phyloP scores from a whole-genome alignment of 53 echinoderm and acorn worm species.

The Henricia sp. region DNA sequence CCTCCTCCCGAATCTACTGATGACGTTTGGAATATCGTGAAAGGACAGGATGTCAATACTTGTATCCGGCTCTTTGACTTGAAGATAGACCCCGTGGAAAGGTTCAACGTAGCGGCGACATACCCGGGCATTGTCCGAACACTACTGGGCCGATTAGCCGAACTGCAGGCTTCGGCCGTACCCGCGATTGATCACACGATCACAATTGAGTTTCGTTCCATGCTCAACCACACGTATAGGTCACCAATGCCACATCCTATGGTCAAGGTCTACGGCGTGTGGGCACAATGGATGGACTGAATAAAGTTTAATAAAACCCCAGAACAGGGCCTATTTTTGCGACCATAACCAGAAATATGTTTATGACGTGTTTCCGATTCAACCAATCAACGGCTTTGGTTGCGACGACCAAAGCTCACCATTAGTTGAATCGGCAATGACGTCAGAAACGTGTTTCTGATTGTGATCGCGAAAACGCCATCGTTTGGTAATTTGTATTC shows the following conservation, averaged over 20 bases:
- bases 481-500: too few species aligned
- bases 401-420: too few species aligned
- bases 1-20: slow-evolving; percentile 22
- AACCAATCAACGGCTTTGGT: too few species aligned
- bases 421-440: too few species aligned
- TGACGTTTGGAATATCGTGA: not conserved
- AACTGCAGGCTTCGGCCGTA: slow-evolving; percentile 15
- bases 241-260: not conserved
- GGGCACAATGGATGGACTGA: not conserved
- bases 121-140: not conserved
- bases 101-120: slow-evolving; percentile 7
- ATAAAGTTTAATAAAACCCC: too few species aligned
- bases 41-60: not conserved
- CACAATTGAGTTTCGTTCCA: not conserved
- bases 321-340: too few species aligned
- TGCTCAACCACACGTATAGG: not conserved
- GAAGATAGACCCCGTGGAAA: slow-evolving; percentile 16
- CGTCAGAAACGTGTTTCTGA: too few species aligned
- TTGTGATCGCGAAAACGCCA: too few species aligned
- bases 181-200: slow-evolving; percentile 10
- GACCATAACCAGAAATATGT: too few species aligned
- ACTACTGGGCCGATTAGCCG: slow-evolving; percentile 11
- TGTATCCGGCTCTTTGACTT: slow-evolving; percentile 31
- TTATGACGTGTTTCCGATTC: too few species aligned
- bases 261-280: not conserved